phyloP scores from a whole-genome alignment of 2,113 vertebrate species.

The Sinocyclocheilus rhinocerous region DNA sequence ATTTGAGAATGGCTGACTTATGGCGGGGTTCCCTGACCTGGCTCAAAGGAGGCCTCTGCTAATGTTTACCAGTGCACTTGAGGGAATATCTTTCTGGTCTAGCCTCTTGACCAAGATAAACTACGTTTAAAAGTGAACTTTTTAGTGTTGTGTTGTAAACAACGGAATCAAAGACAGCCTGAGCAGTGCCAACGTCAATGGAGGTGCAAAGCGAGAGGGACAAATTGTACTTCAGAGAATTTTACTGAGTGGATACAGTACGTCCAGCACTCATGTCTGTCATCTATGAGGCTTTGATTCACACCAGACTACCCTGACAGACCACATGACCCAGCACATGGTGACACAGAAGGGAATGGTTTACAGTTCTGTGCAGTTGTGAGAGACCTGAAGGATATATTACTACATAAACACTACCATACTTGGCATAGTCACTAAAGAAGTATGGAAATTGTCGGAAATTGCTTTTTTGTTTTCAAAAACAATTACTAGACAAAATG shows the following conservation, averaged over 20 bases:
- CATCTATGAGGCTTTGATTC: constrained; percentile 16
- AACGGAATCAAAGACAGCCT: too few relatives aligned
- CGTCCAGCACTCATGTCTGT: not conserved
- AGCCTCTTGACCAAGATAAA: not conserved
- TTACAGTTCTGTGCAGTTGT: constrained; percentile 1
- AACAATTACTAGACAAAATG: not conserved
- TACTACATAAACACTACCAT: not conserved
- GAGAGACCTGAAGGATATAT: not conserved
- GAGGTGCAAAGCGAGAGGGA: too few relatives aligned
- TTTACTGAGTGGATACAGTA: not conserved
- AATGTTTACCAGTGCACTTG: constrained; percentile 4
- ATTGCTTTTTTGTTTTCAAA: not conserved
- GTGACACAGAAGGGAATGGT: not conserved
- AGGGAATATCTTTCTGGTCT: constrained; percentile 31
- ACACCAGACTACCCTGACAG: not conserved
- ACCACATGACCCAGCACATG: not conserved
- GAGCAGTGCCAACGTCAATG: too few relatives aligned
- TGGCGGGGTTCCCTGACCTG: not conserved
- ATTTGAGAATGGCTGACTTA: not conserved
- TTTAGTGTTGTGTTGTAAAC: not conserved
- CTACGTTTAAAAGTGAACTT: constrained; percentile 5
- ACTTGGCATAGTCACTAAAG: not conserved
- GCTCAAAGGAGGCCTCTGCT: constrained; percentile 1
- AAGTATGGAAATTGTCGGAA: not conserved
- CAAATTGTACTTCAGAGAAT: not conserved